Percentiles rank a stretch among this genome's conserved stretches.
These are phyloP conservation scores for Eriosoma lanigerum DNA, from an alignment of 1,140 invertebrate genomes.

Conservation along the genomic window DNA sequence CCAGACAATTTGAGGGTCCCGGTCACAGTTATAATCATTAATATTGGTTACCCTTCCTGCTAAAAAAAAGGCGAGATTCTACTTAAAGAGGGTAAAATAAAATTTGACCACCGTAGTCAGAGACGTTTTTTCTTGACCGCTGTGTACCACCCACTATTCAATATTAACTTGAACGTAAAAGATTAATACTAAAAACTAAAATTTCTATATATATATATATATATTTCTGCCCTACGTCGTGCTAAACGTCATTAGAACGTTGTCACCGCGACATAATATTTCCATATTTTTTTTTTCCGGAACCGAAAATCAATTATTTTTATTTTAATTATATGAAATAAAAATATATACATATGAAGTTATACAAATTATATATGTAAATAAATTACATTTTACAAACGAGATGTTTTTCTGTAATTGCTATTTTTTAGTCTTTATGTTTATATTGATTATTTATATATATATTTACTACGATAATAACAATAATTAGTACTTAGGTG, in stretches of 20 bases:
- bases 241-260: neutral
- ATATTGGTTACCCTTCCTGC: slow-evolving; percentile 28
- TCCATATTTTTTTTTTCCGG: neutral
- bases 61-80: slow-evolving; percentile 16
- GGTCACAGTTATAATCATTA: slow-evolving; percentile 22
- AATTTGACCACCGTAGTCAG: neutral
- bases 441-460: neutral
- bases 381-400: too few species aligned
- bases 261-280: neutral
- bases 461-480: neutral
- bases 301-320: neutral
- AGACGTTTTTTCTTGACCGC: neutral
- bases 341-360: neutral
- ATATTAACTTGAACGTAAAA: neutral
- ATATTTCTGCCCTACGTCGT: neutral
- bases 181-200: neutral
- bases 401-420: too few species aligned
- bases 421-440: too few species aligned
- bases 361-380: too few species aligned
- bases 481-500: neutral
- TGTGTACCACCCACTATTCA: neutral
- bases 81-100: neutral
- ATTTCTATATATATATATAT: neutral
- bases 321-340: neutral
- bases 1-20: slow-evolving; percentile 39